Percentiles rank a stretch among this genome's conserved stretches.
phyloP scores from a whole-genome alignment of 2,888 invertebrate genomes.

The Eulithis testata region DNA sequence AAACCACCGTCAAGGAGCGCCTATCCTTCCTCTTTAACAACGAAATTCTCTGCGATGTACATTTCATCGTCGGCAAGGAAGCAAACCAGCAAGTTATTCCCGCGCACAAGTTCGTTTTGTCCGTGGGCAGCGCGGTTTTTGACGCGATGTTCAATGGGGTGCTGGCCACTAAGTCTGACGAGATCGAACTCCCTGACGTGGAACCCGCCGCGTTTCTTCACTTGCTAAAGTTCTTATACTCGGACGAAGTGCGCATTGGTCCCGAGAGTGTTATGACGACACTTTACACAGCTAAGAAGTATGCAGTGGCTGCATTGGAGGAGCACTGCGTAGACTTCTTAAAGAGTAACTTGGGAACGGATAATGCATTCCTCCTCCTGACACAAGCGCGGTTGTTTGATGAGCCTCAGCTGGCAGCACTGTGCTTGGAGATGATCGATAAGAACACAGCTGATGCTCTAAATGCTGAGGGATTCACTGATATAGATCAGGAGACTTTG shows the following conservation, averaged over 20 bases:
- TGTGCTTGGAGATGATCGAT: constrained; percentile 93
- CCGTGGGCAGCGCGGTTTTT: constrained; percentile 93
- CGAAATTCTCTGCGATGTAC: constrained; percentile 87
- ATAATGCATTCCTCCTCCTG: constrained; percentile 92
- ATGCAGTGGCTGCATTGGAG: constrained; percentile 93
- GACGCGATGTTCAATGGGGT: constrained; percentile 94
- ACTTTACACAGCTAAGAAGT: constrained; percentile 94
- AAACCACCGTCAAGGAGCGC: constrained; percentile 90
- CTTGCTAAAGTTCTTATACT: constrained; percentile 89
- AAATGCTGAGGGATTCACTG: constrained; percentile 91
- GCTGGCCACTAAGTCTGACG: constrained; percentile 87
- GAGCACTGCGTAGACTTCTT: constrained; percentile 93
- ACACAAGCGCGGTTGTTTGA: constrained; percentile 93
- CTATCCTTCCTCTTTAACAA: constrained; percentile 86
- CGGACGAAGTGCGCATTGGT: constrained; percentile 92
- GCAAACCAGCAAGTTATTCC: constrained; percentile 88
- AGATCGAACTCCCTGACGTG: constrained; percentile 92
- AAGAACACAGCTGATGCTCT: constrained; percentile 92
- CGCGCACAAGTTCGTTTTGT: constrained; percentile 91
- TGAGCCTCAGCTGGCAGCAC: constrained; percentile 91
- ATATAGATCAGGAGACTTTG: constrained; percentile 92
- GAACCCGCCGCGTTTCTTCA: constrained; percentile 93
- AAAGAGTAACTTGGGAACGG: constrained; percentile 89
- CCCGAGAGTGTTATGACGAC: constrained; percentile 95
- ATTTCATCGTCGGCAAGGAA: constrained; percentile 91